A percentile compares a stretch with the other conserved stretches of the same genome.
Conservation (phyloP, 2,888 invertebrate species). For the Sphecodes monilicornis region DNA sequence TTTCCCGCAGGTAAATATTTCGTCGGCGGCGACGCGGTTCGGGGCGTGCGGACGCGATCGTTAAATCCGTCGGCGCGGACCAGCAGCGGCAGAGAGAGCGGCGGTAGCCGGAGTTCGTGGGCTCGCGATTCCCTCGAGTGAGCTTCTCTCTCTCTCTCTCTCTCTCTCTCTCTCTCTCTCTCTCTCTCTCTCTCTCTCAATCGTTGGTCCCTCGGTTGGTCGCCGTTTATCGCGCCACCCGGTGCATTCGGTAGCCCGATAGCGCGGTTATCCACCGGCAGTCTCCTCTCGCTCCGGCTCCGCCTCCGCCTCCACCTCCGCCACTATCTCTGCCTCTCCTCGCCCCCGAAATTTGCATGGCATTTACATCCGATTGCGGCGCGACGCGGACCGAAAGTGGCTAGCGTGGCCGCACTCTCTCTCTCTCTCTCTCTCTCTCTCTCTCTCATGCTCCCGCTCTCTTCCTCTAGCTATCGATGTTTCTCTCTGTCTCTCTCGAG, state of each 20-base stretch:
- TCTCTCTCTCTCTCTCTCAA: not conserved
- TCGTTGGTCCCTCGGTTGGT: slow-evolving; percentile 16
- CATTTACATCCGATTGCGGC: slow-evolving; percentile 80
- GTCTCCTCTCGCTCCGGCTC: slow-evolving; percentile 44
- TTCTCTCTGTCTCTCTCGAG: not conserved
- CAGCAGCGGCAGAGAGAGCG: slow-evolving; percentile 33
- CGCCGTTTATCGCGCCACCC: slow-evolving; percentile 68
- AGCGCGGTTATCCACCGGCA: slow-evolving; percentile 61
- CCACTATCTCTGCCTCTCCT: slow-evolving; percentile 56
- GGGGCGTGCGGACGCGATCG: slow-evolving; percentile 55
- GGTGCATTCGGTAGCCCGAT: slow-evolving; percentile 68
- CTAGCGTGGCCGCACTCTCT: slow-evolving; percentile 44
- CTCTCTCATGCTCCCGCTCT: too few species aligned
- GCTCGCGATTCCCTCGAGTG: slow-evolving; percentile 40
- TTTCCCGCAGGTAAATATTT: slow-evolving; percentile 69
- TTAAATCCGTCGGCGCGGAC: slow-evolving; percentile 66
- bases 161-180: not conserved
- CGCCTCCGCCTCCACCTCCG: slow-evolving; percentile 53
- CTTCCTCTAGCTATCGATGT: too few species aligned
- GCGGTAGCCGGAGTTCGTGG: slow-evolving; percentile 56
- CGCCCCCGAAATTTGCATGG: slow-evolving; percentile 77
- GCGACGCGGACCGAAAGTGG: slow-evolving; percentile 73
- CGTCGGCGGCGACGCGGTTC: slow-evolving; percentile 58
- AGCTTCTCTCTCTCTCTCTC: not conserved
- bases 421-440: not conserved